Evolutionary conservation across 2,888 invertebrate species (phyloP).

Genomic region (Desoria tigrina): DNA sequence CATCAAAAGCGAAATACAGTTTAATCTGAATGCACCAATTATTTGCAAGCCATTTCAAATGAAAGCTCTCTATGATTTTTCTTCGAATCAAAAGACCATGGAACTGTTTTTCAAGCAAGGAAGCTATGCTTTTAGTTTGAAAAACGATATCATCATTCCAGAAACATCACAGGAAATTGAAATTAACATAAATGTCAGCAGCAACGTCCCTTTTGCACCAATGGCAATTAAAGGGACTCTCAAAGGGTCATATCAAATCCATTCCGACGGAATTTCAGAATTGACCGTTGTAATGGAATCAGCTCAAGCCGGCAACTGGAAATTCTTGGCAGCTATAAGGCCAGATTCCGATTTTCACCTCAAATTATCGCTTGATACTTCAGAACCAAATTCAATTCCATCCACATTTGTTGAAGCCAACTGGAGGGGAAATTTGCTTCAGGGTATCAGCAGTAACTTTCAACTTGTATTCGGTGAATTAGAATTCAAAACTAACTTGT

Average conservation of each 20-base stretch:
- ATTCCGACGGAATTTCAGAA: conserved; percentile 42
- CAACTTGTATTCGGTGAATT: conserved; percentile 23
- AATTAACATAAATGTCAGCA: conserved; percentile 41
- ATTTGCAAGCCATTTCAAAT: neutral
- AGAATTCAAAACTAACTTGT: conserved; percentile 28
- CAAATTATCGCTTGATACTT: conserved; percentile 40
- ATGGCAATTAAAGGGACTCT: conserved; percentile 46
- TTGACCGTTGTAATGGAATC: conserved; percentile 38
- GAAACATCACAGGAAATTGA: conserved; percentile 36
- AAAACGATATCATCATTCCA: conserved; percentile 40
- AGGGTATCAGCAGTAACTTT: conserved; percentile 38
- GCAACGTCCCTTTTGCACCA: conserved; percentile 44
- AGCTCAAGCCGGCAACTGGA: conserved; percentile 47
- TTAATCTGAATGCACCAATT: neutral
- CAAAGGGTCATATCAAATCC: conserved; percentile 41
- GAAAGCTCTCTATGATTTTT: conserved; percentile 23
- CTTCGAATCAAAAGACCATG: conserved; percentile 25
- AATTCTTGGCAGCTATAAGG: conserved; percentile 38
- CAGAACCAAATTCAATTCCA: conserved; percentile 8
- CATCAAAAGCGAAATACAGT: neutral
- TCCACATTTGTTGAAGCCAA: conserved; percentile 20
- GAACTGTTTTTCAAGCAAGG: conserved; percentile 41
- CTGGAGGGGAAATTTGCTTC: conserved; percentile 32
- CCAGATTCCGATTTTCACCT: conserved; percentile 32
- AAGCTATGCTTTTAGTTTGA: conserved; percentile 39